phyloP scores from a whole-genome alignment of 2,797 vertebrate genomes.

The Carcharodon carcharias region DNA sequence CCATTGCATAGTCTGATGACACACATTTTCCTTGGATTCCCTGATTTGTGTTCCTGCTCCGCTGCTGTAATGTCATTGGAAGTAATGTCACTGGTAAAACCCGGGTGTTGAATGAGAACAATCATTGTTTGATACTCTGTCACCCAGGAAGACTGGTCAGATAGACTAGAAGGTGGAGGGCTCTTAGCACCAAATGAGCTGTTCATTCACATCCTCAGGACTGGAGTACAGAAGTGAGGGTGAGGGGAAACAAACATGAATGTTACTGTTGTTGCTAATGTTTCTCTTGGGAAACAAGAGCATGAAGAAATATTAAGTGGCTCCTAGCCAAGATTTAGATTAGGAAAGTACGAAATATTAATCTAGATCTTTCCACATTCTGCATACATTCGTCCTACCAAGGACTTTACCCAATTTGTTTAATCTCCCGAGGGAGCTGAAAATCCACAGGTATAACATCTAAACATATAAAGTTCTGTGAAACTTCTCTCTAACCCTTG shows the following conservation, averaged over 20 bases:
- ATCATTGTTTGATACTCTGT: background rate
- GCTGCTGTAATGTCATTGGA: background rate
- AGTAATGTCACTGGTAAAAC: background rate
- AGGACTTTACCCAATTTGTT: background rate
- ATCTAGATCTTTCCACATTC: background rate
- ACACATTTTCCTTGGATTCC: background rate
- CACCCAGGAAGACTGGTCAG: no score
- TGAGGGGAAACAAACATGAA: background rate
- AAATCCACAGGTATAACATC: background rate
- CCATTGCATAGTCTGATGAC: background rate
- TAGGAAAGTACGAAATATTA: background rate
- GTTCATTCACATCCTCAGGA: background rate
- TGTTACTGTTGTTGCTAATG: background rate
- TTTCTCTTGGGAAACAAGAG: background rate
- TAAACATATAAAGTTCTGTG: background rate
- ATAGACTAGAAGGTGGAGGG: no score
- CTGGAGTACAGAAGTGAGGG: background rate
- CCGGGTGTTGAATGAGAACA: background rate
- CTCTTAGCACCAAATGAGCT: background rate
- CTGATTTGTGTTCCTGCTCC: background rate
- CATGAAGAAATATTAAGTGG: background rate
- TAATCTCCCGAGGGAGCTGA: background rate
- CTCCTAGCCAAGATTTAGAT: background rate
- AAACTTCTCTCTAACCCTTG: background rate
- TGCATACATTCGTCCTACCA: background rate